Base-by-base conservation (phyloP, 2,113 vertebrate genomes). In the Eptatretus burgeri region DNA sequence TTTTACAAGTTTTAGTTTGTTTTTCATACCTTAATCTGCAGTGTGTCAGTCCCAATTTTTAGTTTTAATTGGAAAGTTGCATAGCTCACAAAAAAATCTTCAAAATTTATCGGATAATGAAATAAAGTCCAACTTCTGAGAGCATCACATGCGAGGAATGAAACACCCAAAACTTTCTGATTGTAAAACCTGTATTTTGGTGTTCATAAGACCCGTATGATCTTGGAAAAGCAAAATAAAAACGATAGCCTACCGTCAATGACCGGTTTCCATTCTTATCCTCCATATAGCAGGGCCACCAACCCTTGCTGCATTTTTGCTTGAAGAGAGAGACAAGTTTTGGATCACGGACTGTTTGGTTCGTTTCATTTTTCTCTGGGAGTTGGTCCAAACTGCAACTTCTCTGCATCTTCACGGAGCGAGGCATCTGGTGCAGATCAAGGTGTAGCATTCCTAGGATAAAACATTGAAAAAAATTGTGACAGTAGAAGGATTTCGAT, bases 251-350 rank as follows among this genome's bases (percentile, higher is more conserved):
- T 65, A 95, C 91, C 16, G 81, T 82, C 18, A 94, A 65, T 10
- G 71, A 74, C 73, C 73, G 80, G 62, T 78, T 69, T 16, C 78
- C 79, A 0, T 72, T 68, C 11, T 72, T 70, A 53, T 82, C 71
- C 0, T 77, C 78, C 41, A 70, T 56, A 7, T 41, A 41, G 2
- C 91, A 98, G 1, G 91, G 91, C 91, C 91, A 98, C 91, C 91
- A 98, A 2, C 91, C 91, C 68, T 78, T 85, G 27, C 93, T 80
- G 0, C 81, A 81, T 71, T 83, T 93, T 79, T 98, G 89, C 67
- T 93, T 81, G 1, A 98, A 95, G 62, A 98, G 83, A 1, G 91
- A 98, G 67, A 85, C 84, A 5, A 74, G 75, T 8, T 14, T 68
- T 2, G 77, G 73, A 0, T 64, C 67, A 50, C 70, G 66, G 63